Evolutionary conservation across 2,888 invertebrate species (phyloP), one percentile per base, ranked within the genome.

Genomic region (Volucella bombylans): DNA sequence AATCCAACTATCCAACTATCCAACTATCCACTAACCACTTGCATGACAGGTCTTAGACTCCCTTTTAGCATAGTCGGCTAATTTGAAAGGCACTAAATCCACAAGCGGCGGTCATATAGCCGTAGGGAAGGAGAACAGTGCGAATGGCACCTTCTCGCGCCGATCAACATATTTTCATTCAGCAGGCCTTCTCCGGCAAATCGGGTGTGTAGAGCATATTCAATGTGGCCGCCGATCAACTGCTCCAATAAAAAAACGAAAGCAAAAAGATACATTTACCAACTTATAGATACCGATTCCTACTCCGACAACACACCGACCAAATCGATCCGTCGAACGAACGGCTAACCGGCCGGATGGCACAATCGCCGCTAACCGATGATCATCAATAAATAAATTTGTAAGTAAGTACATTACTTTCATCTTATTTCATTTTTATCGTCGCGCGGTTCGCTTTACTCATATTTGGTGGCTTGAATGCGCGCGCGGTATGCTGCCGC

Each of bases 311-410:
- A 31, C 31, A 31, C 31, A 31, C 6, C 31, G 6, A 31, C 31
- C 31, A 31, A 41, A 6, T 61, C 45, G 57, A 23, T 49, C 57
- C 39, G 52, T 54, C 50, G 49, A 59, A 59, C 43, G 54, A 59
- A 61, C 67, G 31, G 31, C 50, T 64, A 15, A 55, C 38, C 59
- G 62, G 52, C 69, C 81, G 85, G 82, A 82, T 81, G 81, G 85
- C 72, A 81, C 81, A 85, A 85, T 85, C 85, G 85, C 85, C 85
- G 85, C 85, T 76, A 81, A 77, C 81, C 81, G 85, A 85, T 85
- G 85, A 85, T 85, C 85, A 85, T 85, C 85, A 85, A 85, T 85
- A 85, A 85, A 85, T 85, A 85, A 85, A 85, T 85, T 85, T 85
- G 85, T 85, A 85, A 85, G 81, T 85, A 85, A 85, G 85, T 85